Percentiles rank a stretch among this genome's conserved stretches.
phyloP scores from a whole-genome alignment of 2,888 invertebrate species.

The Hemicrepidius hirtus region DNA sequence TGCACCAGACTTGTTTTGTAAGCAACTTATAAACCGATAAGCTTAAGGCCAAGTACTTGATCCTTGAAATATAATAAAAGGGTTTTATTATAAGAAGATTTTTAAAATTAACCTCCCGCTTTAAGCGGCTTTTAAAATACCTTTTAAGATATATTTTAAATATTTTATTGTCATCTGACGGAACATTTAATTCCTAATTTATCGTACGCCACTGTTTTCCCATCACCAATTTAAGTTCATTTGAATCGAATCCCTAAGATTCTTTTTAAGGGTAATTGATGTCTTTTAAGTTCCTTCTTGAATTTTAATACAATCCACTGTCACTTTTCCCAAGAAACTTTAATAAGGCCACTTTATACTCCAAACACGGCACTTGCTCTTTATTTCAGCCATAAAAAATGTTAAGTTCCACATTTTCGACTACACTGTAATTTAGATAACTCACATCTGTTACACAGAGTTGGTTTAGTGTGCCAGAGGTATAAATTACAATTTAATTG shows the following conservation, averaged over 20 bases:
- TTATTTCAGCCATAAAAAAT: conserved; percentile 17
- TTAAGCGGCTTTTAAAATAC: conserved; percentile 3
- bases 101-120: background rate
- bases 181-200: background rate
- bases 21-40: background rate
- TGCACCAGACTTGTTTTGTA: conserved; percentile 16
- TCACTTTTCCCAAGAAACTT: background rate
- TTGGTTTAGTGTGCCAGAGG: conserved; percentile 24
- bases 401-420: conserved; percentile 24
- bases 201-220: background rate
- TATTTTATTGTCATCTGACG: background rate
- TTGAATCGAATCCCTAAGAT: background rate
- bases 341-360: conserved; percentile 23
- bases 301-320: background rate
- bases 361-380: conserved; percentile 22
- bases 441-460: conserved; percentile 20
- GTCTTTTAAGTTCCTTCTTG: background rate
- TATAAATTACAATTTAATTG: conserved; percentile 20
- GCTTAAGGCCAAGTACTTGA: background rate
- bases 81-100: background rate
- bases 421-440: conserved; percentile 8
- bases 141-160: background rate
- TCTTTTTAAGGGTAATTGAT: background rate
- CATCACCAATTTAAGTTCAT: background rate
- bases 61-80: conserved; percentile 1